Conservation (phyloP, 2,797 vertebrate genomes). For the Mus caroli region DNA sequence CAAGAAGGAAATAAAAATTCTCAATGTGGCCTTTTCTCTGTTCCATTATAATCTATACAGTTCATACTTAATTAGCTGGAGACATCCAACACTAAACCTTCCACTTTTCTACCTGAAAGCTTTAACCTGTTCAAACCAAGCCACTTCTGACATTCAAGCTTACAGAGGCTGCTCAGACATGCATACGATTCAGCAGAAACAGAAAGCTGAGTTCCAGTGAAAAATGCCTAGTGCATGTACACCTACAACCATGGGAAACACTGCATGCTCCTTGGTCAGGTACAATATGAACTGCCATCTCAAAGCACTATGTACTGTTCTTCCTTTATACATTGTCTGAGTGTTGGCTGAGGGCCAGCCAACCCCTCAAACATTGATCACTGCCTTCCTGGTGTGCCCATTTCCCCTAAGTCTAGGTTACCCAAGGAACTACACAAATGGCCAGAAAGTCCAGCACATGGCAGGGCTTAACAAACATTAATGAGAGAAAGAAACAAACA, state of each 20-base stretch:
- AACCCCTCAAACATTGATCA: neutral
- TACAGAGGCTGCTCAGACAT: neutral
- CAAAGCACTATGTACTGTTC: constrained; percentile 4
- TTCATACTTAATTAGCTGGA: constrained; percentile 12
- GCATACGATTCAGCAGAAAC: neutral
- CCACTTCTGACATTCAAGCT: neutral
- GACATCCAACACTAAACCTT: neutral
- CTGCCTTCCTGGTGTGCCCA: neutral
- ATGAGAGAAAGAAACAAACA: too few relatives aligned
- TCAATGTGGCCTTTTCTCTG: neutral
- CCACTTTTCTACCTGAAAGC: neutral
- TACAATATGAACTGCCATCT: constrained; percentile 58
- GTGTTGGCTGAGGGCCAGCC: constrained; percentile 27
- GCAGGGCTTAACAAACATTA: neutral
- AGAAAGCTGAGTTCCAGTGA: neutral
- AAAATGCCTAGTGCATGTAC: neutral
- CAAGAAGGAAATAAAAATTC: neutral
- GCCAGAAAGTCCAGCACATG: neutral
- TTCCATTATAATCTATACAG: neutral
- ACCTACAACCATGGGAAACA: constrained; percentile 26
- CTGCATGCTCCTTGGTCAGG: constrained; percentile 40
- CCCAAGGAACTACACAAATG: neutral
- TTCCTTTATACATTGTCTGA: constrained; percentile 14
- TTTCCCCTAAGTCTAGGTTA: neutral
- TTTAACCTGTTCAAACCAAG: constrained; percentile 27